These are phyloP conservation scores for Setophaga petechia DNA, from an alignment of 2,113 vertebrate species.

Conservation along the genomic window DNA sequence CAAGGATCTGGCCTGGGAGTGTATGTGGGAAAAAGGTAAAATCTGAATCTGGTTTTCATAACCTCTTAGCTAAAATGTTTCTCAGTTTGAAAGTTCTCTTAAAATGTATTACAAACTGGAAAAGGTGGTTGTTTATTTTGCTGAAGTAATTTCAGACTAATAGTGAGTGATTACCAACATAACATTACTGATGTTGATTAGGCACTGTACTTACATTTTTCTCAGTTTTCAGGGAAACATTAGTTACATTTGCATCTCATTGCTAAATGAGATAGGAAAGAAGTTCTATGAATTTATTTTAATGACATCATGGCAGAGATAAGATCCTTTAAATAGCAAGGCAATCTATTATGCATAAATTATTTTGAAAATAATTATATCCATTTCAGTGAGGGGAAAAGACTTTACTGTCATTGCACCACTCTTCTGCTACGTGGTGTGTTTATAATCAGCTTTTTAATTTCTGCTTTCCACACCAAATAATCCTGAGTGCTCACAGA, in stretches of 20 bases:
- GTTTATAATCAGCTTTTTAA: conserved; percentile 28
- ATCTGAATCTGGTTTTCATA: not conserved
- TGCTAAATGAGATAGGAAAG: conserved; percentile 36
- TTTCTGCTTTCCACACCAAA: not conserved
- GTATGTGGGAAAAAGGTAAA: not conserved
- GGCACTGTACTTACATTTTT: conserved; percentile 10
- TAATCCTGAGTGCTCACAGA: not conserved
- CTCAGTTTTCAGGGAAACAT: conserved; percentile 29
- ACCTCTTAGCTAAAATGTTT: not conserved
- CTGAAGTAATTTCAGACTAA: not conserved
- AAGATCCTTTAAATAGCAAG: conserved; percentile 33
- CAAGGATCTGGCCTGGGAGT: not conserved
- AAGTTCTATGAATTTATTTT: conserved; percentile 43
- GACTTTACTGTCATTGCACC: not conserved
- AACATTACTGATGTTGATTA: conserved; percentile 27
- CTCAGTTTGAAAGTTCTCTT: not conserved
- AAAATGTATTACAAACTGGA: not conserved
- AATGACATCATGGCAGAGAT: conserved; percentile 16
- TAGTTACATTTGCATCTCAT: conserved; percentile 50
- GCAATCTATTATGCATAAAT: conserved; percentile 10
- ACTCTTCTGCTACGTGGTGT: not conserved
- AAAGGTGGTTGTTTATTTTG: not conserved
- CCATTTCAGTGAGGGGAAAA: conserved; percentile 35
- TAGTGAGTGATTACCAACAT: not conserved
- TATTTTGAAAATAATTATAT: conserved; percentile 43